Evolutionary conservation across 2,113 vertebrate species (phyloP), one percentile per base, ranked within the genome.

Genomic region (Aramus guarauna): DNA sequence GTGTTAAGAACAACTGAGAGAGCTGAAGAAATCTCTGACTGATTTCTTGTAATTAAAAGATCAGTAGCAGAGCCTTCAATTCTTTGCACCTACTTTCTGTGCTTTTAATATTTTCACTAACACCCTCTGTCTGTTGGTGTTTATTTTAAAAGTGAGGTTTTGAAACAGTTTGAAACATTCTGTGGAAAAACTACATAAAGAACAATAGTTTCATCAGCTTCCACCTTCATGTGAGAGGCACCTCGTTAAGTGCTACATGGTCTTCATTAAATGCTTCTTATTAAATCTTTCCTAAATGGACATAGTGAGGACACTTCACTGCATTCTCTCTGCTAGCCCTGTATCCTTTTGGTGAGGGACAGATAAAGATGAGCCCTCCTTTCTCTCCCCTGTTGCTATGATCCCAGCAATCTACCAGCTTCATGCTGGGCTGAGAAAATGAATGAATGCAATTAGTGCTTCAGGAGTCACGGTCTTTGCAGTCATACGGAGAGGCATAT

Each of bases 391-490:
- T 98, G 92, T 98, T 97, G 96, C 94, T 96, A 84, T 96, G 96
- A 96, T 95, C 93, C 93, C 96, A 95, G 96, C 93, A 96, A 97
- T 97, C 97, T 96, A 97, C 96, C 84, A 97, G 96, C 75, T 96
- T 95, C 98, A 95, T 90, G 98, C 98, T 98, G 98, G 95, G 98
- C 96, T 93, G 93, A 97, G 97, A 98, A 98, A 98, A 98, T 96
- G 96, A 98, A 98, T 98, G 97, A 98, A 98, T 98, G 98, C 97
- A 98, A 98, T 99, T 98, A 98, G 97, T 98, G 97, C 98, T 98
- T 98, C 88, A 97, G 94, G 97, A 98, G 97, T 97, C 95, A 81
- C 97, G 94, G 68, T 91, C 97, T 97, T 95, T 94, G 86, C 88
- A 87, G 95, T 95, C 23, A 69, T 96, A 74, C 5, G 32, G 79